Conservation (phyloP, 2,797 vertebrate species). For the Mormyrops boulengeri region DNA sequence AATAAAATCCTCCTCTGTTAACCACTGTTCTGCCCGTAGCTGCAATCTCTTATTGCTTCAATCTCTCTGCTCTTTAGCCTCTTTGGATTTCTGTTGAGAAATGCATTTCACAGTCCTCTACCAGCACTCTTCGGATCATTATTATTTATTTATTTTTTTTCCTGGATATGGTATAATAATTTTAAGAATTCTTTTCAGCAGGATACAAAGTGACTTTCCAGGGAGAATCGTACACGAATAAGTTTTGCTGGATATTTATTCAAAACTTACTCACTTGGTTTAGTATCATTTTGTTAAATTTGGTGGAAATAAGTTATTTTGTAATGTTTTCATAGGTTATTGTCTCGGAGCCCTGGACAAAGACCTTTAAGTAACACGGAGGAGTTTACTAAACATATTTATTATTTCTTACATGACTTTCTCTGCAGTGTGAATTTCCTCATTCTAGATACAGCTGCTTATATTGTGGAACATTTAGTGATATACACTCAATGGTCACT, state of each 20-base stretch:
- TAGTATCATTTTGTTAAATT: background rate
- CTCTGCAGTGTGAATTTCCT: background rate
- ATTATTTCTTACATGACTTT: background rate
- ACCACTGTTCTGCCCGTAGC: constrained; percentile 36
- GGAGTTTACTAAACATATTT: background rate
- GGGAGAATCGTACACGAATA: background rate
- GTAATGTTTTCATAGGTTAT: background rate
- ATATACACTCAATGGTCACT: background rate
- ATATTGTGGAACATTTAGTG: background rate
- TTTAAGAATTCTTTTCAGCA: background rate
- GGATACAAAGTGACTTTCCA: background rate
- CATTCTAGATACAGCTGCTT: background rate
- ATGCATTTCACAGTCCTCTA: background rate
- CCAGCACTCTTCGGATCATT: background rate
- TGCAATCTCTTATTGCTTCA: background rate
- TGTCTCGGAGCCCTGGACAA: background rate
- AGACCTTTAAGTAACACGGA: background rate
- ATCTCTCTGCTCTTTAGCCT: background rate
- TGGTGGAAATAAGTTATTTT: background rate
- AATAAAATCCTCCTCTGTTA: constrained; percentile 1
- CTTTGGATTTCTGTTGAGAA: background rate
- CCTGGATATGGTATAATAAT: background rate
- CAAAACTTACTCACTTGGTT: background rate
- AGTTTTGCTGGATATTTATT: background rate
- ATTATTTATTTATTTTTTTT: background rate